Evolutionary conservation across 2,113 vertebrate species (phyloP), one percentile per base, ranked within the genome.

Genomic region (Engystomops pustulosus): DNA sequence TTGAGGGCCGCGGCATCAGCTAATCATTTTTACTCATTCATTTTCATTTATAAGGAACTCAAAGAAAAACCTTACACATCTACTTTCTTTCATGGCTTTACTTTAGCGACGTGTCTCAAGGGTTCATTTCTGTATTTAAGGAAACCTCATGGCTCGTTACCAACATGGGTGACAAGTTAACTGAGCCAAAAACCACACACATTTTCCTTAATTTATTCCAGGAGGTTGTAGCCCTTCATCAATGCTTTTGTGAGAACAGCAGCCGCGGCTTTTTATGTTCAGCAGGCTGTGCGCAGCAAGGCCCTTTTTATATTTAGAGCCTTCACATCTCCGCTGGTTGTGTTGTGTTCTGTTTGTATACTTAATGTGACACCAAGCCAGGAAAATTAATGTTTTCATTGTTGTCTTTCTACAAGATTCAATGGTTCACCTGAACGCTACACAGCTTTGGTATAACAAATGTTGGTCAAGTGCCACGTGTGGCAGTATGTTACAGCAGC

Each of bases 71-170:
- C 30, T 38, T 18, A 34, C 47, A 53, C 45, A 81, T 70, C 27
- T 18, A 49, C 27, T 23, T 68, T 81, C 65, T 51, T 70, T 53
- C 44, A 47, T 34, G 32, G 38, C 44, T 69, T 69, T 68, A 49
- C 44, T 65, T 23, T 49, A 23, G 27, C 32, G 17, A 30, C 15
- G 10, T 49, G 23, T 67, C 32, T 77, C 49, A 55, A 38, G 53
- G 51, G 49, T 77, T 77, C 32, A 77, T 77, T 77, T 58, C 75
- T 58, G 75, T 77, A 77, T 36, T 77, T 58, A 77, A 77, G 34
- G 11, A 58, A 77, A 38, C 18, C 51, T 58, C 51, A 25, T 77
- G 75, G 75, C 51, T 77, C 7, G 51, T 51, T 77, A 58, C 51
- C 51, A 77, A 51, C 51, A 58, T 55, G 32, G 32, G 53, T 36